Evolutionary conservation across 2,888 invertebrate species (phyloP), one percentile per base, ranked within the genome.

Genomic region (Phyllotreta cruciferae): DNA sequence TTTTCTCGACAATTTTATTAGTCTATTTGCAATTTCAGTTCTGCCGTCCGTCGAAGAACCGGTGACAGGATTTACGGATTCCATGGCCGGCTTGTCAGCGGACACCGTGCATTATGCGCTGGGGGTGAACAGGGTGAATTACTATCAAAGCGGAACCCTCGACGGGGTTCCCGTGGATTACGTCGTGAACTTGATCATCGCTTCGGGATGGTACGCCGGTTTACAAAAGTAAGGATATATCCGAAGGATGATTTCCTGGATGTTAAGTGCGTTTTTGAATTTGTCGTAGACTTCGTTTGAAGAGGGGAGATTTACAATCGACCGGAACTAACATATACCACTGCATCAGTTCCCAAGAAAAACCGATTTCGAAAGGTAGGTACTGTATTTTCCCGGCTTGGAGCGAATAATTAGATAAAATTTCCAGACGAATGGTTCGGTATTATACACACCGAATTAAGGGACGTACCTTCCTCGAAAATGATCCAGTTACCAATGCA

Each of bases 131-230:
- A 70, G 72, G 67, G 82, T 93, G 73, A 86, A 89, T 74, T 89
- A 89, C 72, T 85, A 88, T 70, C 84, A 84, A 0, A 82, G 84
- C 7, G 82, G 83, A 0, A 76, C 86, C 0, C 90, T 91, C 0
- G 92, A 93, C 77, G 84, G 93, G 62, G 88, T 94, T 0, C 93
- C 94, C 0, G 92, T 90, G 0, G 94, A 94, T 77, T 84, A 90
- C 79, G 89, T 90, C 6, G 88, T 91, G 14, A 91, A 91, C 75
- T 86, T 88, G 54, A 83, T 90, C 75, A 87, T 93, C 9, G 87
- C 88, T 0, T 82, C 88, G 0, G 74, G 72, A 6, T 74, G 74
- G 74, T 66, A 70, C 13, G 58, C 64, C 5, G 70, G 68, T n/a
- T 44, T 63, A 47, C 67, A 70, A 58, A 69, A 60, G 69, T 67